A percentile compares a stretch with the other conserved stretches of the same genome.
Evolutionary conservation across 2,113 vertebrate genomes (phyloP).

Genomic region (Macquaria ambigua): DNA sequence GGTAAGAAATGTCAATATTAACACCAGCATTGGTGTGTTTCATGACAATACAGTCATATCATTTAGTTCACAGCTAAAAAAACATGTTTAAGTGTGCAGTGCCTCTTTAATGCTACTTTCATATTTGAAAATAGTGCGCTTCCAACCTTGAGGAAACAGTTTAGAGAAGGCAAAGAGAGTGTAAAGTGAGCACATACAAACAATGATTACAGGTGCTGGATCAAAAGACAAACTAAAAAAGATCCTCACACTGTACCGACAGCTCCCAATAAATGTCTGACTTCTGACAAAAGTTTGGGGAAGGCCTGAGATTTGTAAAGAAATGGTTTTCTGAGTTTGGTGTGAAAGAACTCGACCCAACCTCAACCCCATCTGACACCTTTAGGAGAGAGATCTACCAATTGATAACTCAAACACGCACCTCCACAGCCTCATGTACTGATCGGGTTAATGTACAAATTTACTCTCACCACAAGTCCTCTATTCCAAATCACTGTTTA

Average conservation of each 20-base stretch:
- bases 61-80: too few relatives aligned
- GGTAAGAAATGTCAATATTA: too few relatives aligned
- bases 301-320: neutral
- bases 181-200: neutral
- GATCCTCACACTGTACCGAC: neutral
- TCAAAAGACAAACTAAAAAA: neutral
- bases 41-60: too few relatives aligned
- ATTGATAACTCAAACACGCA: neutral
- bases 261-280: neutral
- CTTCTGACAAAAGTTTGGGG: neutral
- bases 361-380: neutral
- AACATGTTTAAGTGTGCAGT: too few relatives aligned
- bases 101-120: neutral
- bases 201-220: neutral
- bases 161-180: neutral
- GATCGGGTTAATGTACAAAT: neutral
- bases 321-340: neutral
- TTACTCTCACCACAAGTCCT: neutral
- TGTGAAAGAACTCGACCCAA: neutral
- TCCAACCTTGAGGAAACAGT: neutral
- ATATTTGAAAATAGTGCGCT: neutral
- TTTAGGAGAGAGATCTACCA: neutral
- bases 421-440: neutral
- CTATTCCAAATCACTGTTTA: neutral
- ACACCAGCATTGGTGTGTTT: too few relatives aligned